Evolutionary conservation across 2,113 vertebrate species (phyloP).

Genomic region (Menura novaehollandiae): DNA sequence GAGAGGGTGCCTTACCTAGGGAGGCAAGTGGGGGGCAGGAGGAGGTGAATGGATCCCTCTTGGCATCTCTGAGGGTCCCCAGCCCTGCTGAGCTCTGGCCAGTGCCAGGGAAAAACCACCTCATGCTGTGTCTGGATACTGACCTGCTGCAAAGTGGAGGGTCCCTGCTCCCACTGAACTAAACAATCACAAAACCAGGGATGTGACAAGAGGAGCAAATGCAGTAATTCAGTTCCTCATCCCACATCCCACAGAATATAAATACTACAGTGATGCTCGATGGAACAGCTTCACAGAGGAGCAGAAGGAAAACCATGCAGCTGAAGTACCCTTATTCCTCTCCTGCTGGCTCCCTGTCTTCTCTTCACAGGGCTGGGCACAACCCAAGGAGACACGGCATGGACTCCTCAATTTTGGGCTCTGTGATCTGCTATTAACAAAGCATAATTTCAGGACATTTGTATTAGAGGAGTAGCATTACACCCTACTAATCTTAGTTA

Average conservation of each 20-base stretch:
- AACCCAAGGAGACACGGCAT: not conserved
- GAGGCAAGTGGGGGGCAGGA: not conserved
- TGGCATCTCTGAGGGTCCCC: accelerated
- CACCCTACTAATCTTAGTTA: not conserved
- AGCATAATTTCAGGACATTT: not conserved
- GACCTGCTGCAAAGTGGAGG: not conserved
- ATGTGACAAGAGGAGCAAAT: not conserved
- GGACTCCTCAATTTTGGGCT: not conserved
- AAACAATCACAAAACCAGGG: not conserved
- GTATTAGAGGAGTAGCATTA: not conserved
- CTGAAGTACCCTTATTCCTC: not conserved
- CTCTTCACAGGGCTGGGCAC: not conserved
- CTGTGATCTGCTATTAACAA: not conserved
- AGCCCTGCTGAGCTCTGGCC: not conserved
- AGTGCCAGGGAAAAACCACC: not conserved
- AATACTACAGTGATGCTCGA: not conserved
- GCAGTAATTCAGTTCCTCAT: not conserved
- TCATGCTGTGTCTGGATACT: not conserved
- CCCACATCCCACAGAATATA: not conserved
- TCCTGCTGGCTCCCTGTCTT: not conserved
- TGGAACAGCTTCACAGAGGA: not conserved
- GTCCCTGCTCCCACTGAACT: not conserved
- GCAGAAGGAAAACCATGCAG: not conserved
- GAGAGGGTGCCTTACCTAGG: not conserved
- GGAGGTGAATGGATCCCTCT: not conserved